These are phyloP conservation scores for Procambarus clarkii DNA, from an alignment of 1,140 invertebrate species.

Conservation along the genomic window DNA sequence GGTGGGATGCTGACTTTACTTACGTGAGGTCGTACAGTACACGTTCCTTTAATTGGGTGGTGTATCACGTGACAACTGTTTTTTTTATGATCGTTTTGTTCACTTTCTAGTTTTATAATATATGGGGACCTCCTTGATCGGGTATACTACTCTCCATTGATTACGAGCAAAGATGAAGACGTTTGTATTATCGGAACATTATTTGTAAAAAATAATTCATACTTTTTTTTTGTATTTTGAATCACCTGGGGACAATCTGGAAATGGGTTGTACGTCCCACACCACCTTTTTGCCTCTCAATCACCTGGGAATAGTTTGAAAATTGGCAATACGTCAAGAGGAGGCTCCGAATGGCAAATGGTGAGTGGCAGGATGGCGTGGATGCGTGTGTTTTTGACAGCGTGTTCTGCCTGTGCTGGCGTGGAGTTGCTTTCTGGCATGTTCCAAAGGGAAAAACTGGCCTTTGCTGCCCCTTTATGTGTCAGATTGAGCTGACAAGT, in stretches of 20 bases:
- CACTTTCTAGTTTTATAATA: too few species aligned
- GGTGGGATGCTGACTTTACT: too few species aligned
- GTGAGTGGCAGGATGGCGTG: neutral
- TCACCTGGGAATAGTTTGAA: constrained; percentile 1
- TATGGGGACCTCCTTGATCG: too few species aligned
- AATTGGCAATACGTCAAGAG: neutral
- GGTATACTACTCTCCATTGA: too few species aligned
- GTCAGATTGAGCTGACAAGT: constrained; percentile 7
- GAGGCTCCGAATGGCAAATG: neutral
- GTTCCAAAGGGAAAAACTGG: neutral
- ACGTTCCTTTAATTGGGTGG: too few species aligned
- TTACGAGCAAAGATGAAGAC: too few species aligned
- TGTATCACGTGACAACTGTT: too few species aligned
- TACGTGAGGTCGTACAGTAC: too few species aligned
- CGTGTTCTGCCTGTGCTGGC: neutral
- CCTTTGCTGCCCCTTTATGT: neutral
- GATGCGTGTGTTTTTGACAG: constrained; percentile 12
- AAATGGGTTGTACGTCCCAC: neutral
- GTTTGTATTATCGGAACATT: too few species aligned
- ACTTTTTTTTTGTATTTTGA: neutral
- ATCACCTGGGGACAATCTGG: neutral
- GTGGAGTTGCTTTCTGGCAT: neutral
- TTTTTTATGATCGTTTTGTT: too few species aligned
- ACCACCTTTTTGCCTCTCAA: neutral
- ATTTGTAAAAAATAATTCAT: too few species aligned